phyloP scores from a whole-genome alignment of 2,797 vertebrate species.

The Alcedo quadribrachys region DNA sequence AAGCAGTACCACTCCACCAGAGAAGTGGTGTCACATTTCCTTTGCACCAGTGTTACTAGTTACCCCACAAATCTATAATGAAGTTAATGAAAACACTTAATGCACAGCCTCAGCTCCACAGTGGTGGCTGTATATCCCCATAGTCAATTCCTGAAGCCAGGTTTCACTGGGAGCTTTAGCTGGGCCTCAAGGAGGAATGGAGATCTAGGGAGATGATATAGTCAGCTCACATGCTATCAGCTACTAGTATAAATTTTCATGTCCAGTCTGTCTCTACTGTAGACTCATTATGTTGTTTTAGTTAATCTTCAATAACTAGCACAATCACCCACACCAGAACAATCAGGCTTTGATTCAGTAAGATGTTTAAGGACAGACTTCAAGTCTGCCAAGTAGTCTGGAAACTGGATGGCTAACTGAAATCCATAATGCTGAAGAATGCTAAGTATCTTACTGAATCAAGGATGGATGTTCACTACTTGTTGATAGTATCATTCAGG shows the following conservation, averaged over 20 bases:
- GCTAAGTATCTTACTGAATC: conserved; percentile 42
- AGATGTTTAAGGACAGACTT: background rate
- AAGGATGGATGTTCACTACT: background rate
- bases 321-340: conserved; percentile 26
- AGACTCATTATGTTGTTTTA: conserved; percentile 4
- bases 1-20: background rate
- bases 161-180: conserved; percentile 41
- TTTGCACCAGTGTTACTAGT: conserved; percentile 35
- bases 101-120: conserved; percentile 37
- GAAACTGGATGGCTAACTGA: background rate
- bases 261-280: background rate
- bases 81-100: conserved; percentile 56
- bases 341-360: conserved; percentile 26
- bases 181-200: background rate
- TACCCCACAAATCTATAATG: conserved; percentile 52
- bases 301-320: conserved; percentile 48
- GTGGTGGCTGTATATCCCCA: conserved; percentile 65
- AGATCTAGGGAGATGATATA: conserved; percentile 54
- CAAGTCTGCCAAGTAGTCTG: background rate
- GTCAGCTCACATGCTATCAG: conserved; percentile 64
- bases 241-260: conserved; percentile 33
- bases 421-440: background rate
- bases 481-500: background rate
- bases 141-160: conserved; percentile 68
- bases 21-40: background rate